Percentiles rank a stretch among this genome's conserved stretches.
These are phyloP conservation scores for Pammene fasciana DNA, from an alignment of 2,888 invertebrate species.

Conservation along the genomic window DNA sequence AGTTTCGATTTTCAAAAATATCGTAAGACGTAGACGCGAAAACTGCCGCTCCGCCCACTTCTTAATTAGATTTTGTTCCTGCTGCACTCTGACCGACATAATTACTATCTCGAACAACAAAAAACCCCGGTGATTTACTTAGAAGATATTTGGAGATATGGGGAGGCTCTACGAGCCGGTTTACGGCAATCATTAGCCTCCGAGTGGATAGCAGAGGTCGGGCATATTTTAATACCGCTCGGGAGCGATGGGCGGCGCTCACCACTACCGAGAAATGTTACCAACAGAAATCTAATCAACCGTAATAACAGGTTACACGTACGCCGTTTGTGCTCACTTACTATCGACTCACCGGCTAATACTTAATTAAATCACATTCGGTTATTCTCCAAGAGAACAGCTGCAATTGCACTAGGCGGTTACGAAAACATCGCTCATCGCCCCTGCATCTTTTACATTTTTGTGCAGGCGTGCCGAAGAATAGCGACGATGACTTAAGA, in stretches of 20 bases:
- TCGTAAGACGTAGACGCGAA: constrained; percentile 69
- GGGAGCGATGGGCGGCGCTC: constrained; percentile 82
- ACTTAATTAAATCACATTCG: constrained; percentile 81
- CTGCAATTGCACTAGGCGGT: constrained; percentile 59
- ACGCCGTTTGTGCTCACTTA: constrained; percentile 78
- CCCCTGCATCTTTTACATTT: constrained; percentile 48
- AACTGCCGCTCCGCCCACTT: constrained; percentile 71
- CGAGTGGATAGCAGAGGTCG: constrained; percentile 75
- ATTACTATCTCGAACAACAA: constrained; percentile 79
- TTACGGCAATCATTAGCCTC: constrained; percentile 83
- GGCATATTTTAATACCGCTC: constrained; percentile 80
- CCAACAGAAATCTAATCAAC: constrained; percentile 83
- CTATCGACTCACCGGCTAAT: constrained; percentile 75
- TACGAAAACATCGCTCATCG: constrained; percentile 56
- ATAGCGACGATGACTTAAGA: constrained; percentile 60
- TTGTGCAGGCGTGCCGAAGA: constrained; percentile 54
- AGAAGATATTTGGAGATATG: constrained; percentile 75
- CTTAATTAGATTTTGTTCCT: constrained; percentile 81
- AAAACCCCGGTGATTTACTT: constrained; percentile 80
- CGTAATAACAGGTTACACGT: constrained; percentile 82
- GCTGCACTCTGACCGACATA: constrained; percentile 83
- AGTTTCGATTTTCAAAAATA: constrained; percentile 58
- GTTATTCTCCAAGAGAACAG: constrained; percentile 72
- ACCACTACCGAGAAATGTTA: constrained; percentile 83
- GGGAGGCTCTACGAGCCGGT: constrained; percentile 76